Percentiles rank a stretch among this genome's conserved stretches.
Evolutionary conservation across 2,888 invertebrate genomes (phyloP).

Genomic region (Thecocarcelia acutangulata): DNA sequence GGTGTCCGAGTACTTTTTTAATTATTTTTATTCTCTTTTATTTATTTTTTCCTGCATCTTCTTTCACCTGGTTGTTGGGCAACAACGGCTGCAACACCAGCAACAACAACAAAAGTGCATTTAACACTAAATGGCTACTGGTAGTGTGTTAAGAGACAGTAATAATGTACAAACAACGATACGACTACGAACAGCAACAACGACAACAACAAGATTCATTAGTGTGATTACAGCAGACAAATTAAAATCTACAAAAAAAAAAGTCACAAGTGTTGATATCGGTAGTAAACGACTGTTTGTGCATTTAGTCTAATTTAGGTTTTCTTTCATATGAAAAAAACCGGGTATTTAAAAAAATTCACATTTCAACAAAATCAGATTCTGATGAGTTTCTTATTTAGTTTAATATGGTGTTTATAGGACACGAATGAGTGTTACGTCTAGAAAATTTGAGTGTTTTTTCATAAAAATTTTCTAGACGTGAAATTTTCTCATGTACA

Average conservation of each 20-base stretch:
- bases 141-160: conserved; percentile 48
- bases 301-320: neutral
- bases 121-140: conserved; percentile 49
- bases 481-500: too few species aligned
- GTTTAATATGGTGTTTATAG: too few species aligned
- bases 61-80: conserved; percentile 61
- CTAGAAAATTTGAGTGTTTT: too few species aligned
- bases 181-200: conserved; percentile 16
- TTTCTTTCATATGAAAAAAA: too few species aligned
- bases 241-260: conserved; percentile 27
- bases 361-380: neutral
- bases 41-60: neutral
- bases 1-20: conserved; percentile 28
- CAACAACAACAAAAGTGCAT: conserved; percentile 48
- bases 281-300: conserved; percentile 34
- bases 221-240: conserved; percentile 56
- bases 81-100: conserved; percentile 2
- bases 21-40: conserved; percentile 7
- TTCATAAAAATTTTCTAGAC: too few species aligned
- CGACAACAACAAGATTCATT: conserved; percentile 50
- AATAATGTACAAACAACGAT: conserved; percentile 38
- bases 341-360: neutral
- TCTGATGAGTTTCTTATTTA: too few species aligned
- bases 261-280: conserved; percentile 37
- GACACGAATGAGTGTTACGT: too few species aligned